phyloP scores from a whole-genome alignment of 1,140 invertebrate genomes.

The Drosophila baimaii region DNA sequence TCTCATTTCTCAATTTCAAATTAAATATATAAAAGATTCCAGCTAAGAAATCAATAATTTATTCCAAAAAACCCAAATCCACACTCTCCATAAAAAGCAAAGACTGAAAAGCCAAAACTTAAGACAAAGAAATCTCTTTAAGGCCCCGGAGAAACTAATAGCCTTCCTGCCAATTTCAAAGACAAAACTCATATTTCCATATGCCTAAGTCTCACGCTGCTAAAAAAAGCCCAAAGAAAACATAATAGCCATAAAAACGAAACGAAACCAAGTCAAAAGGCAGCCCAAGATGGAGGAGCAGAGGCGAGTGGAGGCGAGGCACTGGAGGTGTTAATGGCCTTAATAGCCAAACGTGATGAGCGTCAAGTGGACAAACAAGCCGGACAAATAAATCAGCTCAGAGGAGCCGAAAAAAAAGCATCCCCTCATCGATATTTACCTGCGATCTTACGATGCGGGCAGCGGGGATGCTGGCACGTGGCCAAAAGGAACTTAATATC shows the following conservation, averaged over 20 bases:
- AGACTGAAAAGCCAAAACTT: not conserved
- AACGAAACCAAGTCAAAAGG: conserved; percentile 50
- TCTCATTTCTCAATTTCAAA: not conserved
- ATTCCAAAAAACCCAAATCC: not conserved
- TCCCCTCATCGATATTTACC: conserved; percentile 44
- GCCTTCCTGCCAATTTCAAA: conserved; percentile 2
- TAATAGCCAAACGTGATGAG: conserved; percentile 68
- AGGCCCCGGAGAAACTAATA: conserved; percentile 4
- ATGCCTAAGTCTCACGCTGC: conserved; percentile 8
- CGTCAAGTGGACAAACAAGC: conserved; percentile 63
- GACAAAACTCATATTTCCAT: conserved; percentile 40
- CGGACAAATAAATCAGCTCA: conserved; percentile 42
- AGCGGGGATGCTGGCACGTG: conserved; percentile 56
- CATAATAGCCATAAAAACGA: conserved; percentile 48
- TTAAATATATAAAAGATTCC: not conserved
- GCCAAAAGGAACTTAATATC: conserved; percentile 69
- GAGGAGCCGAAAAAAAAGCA: conserved; percentile 29
- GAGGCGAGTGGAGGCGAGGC: conserved; percentile 15
- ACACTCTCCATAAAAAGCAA: not conserved
- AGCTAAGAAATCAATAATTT: not conserved
- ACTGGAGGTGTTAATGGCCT: conserved; percentile 70
- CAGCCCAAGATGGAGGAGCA: not conserved
- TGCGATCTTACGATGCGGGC: conserved; percentile 28
- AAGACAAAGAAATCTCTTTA: not conserved
- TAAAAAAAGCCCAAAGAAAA: conserved; percentile 9